phyloP scores from a whole-genome alignment of 2,113 vertebrate genomes.

The Lynx canadensis region DNA sequence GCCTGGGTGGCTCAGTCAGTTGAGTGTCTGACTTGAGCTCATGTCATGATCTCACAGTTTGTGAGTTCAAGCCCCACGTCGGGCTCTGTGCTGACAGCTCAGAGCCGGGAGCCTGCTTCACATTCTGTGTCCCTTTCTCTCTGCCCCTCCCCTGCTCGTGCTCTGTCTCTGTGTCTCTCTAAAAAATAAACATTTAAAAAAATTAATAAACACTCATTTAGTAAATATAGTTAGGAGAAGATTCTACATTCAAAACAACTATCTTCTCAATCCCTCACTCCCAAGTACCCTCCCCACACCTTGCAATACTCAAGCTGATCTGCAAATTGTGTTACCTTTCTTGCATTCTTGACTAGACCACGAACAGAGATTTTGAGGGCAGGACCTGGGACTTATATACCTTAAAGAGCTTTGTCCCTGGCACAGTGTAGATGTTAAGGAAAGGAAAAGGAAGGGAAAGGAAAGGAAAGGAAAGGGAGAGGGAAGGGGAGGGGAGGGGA shows the following conservation, averaged over 20 bases:
- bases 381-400: neutral
- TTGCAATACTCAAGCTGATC: neutral
- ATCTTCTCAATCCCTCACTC: neutral
- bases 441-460: neutral
- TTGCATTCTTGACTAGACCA: neutral
- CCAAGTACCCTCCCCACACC: accelerated
- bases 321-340: neutral
- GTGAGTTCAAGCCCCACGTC: no score
- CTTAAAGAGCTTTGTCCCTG: neutral
- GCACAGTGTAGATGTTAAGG: neutral
- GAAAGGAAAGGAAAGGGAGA: neutral
- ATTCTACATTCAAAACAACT: no score
- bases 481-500: accelerated
- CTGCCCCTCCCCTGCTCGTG: no score
- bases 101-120: no score
- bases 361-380: neutral
- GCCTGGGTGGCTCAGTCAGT: no score
- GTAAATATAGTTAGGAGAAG: neutral
- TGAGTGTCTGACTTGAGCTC: no score
- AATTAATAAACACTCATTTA: no score
- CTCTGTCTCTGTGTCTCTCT: no score
- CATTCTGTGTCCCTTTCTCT: no score
- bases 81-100: no score
- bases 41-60: no score
- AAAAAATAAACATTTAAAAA: no score